Conservation (phyloP, 1,140 invertebrate genomes). For the Pygmarrhopalites habei region DNA sequence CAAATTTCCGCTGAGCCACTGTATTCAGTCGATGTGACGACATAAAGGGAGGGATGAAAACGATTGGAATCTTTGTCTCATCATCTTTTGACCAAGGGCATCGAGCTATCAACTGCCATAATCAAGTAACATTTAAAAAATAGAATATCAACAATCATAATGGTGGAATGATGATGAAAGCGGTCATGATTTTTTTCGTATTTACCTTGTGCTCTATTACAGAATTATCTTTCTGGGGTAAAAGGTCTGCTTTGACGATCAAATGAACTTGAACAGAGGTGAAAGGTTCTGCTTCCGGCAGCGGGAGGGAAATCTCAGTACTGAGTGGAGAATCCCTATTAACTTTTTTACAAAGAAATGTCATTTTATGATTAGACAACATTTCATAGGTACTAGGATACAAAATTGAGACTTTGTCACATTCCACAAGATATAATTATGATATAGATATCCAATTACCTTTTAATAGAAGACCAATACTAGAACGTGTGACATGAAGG, state of each 20-base stretch:
- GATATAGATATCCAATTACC: no score
- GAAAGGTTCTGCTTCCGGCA: constrained; percentile 63
- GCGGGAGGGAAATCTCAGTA: constrained; percentile 53
- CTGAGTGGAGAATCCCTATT: constrained; percentile 31
- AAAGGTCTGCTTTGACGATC: constrained; percentile 61
- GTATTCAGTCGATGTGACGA: constrained; percentile 72
- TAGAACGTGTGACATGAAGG: no score
- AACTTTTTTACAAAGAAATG: no score
- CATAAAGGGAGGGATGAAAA: constrained; percentile 73
- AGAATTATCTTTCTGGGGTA: constrained; percentile 57
- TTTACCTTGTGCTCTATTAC: constrained; percentile 63
- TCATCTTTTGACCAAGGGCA: constrained; percentile 67
- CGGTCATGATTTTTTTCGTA: no score
- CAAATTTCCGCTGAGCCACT: constrained; percentile 68
- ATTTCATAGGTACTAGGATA: no score
- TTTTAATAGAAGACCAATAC: no score
- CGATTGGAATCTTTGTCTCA: constrained; percentile 59
- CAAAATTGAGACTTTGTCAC: no score
- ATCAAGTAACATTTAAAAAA: no score
- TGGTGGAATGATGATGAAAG: no score
- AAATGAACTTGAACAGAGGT: constrained; percentile 55
- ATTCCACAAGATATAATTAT: no score
- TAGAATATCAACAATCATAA: no score
- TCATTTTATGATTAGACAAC: no score
- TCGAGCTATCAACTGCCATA: constrained; percentile 58